phyloP scores from a whole-genome alignment of 1,140 invertebrate genomes.

The Trichomalopsis sarcophagae region DNA sequence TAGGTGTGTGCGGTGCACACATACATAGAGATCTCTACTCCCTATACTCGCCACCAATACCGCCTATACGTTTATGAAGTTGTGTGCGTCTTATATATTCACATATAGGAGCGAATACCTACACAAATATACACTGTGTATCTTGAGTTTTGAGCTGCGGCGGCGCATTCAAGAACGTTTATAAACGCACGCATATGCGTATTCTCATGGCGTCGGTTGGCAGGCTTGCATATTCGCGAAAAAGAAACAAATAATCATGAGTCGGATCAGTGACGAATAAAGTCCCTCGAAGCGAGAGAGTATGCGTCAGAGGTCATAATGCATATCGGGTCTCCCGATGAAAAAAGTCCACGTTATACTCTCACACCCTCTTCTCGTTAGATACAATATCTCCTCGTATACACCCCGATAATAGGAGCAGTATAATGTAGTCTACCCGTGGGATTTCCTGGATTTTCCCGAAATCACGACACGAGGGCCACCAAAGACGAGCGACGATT shows the following conservation, averaged over 20 bases:
- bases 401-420: too few relatives aligned
- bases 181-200: not conserved
- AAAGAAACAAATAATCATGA: conserved; percentile 74
- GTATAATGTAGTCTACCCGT: not conserved
- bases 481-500: not conserved
- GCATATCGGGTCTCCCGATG: not conserved
- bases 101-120: too few relatives aligned
- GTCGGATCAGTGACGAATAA: not conserved
- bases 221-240: conserved; percentile 64
- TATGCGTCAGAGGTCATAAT: too few relatives aligned
- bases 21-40: not conserved
- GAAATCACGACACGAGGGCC: not conserved
- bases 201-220: conserved; percentile 65
- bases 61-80: too few relatives aligned
- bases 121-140: not conserved
- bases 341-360: not conserved
- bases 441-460: not conserved
- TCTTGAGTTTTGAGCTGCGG: too few relatives aligned
- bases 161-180: too few relatives aligned
- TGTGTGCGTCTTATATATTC: too few relatives aligned
- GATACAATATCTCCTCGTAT: not conserved
- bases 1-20: not conserved
- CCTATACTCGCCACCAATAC: too few relatives aligned
- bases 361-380: not conserved
- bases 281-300: too few relatives aligned